Conservation (phyloP, 2,888 invertebrate genomes). For the Drosophila hamatofila region DNA sequence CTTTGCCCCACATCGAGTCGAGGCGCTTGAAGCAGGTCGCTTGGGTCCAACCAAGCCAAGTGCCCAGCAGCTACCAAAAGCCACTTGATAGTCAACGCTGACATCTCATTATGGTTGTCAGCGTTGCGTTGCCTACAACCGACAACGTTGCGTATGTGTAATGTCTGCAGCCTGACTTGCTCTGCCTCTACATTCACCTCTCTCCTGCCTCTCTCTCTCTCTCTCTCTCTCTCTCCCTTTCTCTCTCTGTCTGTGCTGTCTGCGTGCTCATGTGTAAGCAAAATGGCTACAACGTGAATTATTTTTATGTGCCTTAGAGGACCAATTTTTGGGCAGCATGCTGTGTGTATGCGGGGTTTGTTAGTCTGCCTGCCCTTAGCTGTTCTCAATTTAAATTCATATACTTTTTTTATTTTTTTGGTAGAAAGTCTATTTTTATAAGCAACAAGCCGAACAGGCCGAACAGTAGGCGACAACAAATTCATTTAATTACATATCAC, state of each 20-base stretch:
- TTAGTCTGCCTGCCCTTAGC: slow-evolving; percentile 14
- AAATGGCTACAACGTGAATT: slow-evolving; percentile 76
- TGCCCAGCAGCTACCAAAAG: slow-evolving; percentile 51
- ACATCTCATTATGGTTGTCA: slow-evolving; percentile 80
- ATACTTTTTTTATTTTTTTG: slow-evolving; percentile 21
- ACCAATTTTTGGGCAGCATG: slow-evolving; percentile 66
- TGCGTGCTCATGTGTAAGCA: slow-evolving; percentile 65
- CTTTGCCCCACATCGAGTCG: slow-evolving; percentile 17
- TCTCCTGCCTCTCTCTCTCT: background rate
- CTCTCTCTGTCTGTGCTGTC: background rate
- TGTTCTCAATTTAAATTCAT: slow-evolving; percentile 60
- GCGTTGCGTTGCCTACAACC: slow-evolving; percentile 53
- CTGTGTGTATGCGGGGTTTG: slow-evolving; percentile 1
- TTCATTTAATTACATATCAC: slow-evolving; percentile 30
- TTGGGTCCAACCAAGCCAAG: slow-evolving; percentile 52
- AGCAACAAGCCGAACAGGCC: slow-evolving; percentile 1
- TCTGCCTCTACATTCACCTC: no score
- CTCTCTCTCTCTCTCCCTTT: background rate
- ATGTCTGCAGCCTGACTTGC: slow-evolving; percentile 43
- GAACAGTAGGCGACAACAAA: background rate
- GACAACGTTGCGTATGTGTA: slow-evolving; percentile 74
- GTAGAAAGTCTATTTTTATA: slow-evolving; percentile 46
- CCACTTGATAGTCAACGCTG: slow-evolving; percentile 79
- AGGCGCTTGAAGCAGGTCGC: slow-evolving; percentile 63
- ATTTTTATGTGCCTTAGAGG: slow-evolving; percentile 75